Percentiles rank a stretch among this genome's conserved stretches.
Conservation (phyloP, 2,888 invertebrate genomes). For the Leptogaster cylindrica region DNA sequence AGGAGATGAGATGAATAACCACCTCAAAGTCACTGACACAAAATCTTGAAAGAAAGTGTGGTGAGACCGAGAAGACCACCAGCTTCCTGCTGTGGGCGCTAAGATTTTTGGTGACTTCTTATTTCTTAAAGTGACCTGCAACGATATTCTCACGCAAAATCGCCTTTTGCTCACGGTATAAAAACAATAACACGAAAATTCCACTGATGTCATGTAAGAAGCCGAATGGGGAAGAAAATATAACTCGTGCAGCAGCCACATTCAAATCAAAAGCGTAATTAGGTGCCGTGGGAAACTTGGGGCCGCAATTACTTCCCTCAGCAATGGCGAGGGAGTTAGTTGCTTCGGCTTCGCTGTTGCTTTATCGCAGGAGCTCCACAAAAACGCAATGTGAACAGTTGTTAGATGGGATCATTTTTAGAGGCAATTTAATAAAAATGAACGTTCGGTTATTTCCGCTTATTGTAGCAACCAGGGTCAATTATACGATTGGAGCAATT, state of each 20-base stretch:
- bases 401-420: conserved; percentile 35
- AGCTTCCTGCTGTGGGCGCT: no score
- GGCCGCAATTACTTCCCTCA: conserved; percentile 35
- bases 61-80: not conserved
- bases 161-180: conserved; percentile 18
- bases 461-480: conserved; percentile 16
- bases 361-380: no score
- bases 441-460: conserved; percentile 34
- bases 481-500: conserved; percentile 10
- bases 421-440: conserved; percentile 27
- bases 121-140: not conserved
- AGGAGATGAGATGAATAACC: not conserved
- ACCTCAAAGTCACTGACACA: not conserved
- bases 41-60: conserved; percentile 12
- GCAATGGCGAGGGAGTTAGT: no score
- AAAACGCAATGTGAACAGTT: no score
- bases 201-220: conserved; percentile 28
- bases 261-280: conserved; percentile 42
- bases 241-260: conserved; percentile 41
- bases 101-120: conserved; percentile 35
- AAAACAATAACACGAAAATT: conserved; percentile 39
- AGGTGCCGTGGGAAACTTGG: conserved; percentile 39
- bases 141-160: conserved; percentile 20
- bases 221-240: conserved; percentile 6
- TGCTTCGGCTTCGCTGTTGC: no score